Conservation (phyloP, 37 sponge, comb jelly and placozoan species). For the Diacarnus erythraeanus region DNA sequence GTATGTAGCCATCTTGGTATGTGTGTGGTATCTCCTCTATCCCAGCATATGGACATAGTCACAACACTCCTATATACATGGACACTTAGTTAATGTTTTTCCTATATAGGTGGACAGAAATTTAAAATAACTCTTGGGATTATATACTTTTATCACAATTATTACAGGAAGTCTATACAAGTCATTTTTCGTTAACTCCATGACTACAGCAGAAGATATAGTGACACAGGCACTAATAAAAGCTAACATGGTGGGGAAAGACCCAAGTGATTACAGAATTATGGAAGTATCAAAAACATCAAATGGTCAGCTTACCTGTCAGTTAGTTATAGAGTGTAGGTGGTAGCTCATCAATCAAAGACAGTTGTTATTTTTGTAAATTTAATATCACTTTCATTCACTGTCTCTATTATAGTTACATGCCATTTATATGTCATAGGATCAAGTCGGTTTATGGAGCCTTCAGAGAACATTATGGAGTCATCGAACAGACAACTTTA, state of each 20-base stretch:
- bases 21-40: no score
- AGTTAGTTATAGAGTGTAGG: not conserved
- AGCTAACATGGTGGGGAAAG: constrained; percentile 41
- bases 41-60: no score
- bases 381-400: no score
- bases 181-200: constrained; percentile 15
- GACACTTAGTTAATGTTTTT: no score
- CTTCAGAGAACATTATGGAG: not conserved
- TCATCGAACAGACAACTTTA: not conserved
- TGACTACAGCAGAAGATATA: constrained; percentile 54
- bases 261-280: constrained; percentile 43
- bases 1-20: no score
- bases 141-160: not conserved
- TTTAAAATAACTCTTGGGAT: not conserved
- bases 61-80: no score
- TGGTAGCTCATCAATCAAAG: not conserved
- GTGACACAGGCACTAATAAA: constrained; percentile 47
- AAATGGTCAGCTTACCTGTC: constrained; percentile 8
- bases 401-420: no score
- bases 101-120: no score
- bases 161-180: constrained; percentile 52
- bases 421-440: not conserved
- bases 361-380: no score
- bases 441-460: not conserved
- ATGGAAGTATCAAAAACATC: not conserved